Evolutionary conservation across 2,888 invertebrate genomes (phyloP).

Genomic region (Petrolisthes manimaculis): DNA sequence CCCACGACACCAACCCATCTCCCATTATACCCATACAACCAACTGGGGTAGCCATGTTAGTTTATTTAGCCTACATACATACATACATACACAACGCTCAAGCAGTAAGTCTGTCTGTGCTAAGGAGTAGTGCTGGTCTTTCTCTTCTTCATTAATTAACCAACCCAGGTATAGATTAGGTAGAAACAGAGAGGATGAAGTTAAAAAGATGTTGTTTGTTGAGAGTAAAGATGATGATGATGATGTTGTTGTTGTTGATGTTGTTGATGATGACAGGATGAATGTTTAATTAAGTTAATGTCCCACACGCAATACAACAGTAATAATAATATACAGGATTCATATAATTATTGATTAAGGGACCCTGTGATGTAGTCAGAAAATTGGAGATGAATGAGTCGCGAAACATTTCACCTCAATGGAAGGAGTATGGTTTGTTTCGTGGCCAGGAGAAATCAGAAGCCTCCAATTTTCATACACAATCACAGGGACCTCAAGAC

Average conservation of each 20-base stretch:
- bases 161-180: not conserved
- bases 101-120: conserved; percentile 58
- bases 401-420: not conserved
- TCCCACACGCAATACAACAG: not conserved
- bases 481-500: not conserved
- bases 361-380: not conserved
- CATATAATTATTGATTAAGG: not conserved
- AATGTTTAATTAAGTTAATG: not conserved
- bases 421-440: not conserved
- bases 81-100: conserved; percentile 44
- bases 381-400: not conserved
- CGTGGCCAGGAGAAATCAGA: not conserved
- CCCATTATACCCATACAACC: not conserved
- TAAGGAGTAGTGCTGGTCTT: conserved; percentile 30
- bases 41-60: conserved; percentile 31
- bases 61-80: conserved; percentile 8
- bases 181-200: not conserved
- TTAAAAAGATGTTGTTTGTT: not conserved
- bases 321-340: not conserved
- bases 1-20: not conserved
- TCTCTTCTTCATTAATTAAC: not conserved
- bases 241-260: not conserved
- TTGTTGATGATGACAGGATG: not conserved
- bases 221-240: not conserved
- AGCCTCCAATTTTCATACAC: too few species aligned